Base-by-base conservation (phyloP, 1,140 invertebrate species). In the Subanguina moxae region DNA sequence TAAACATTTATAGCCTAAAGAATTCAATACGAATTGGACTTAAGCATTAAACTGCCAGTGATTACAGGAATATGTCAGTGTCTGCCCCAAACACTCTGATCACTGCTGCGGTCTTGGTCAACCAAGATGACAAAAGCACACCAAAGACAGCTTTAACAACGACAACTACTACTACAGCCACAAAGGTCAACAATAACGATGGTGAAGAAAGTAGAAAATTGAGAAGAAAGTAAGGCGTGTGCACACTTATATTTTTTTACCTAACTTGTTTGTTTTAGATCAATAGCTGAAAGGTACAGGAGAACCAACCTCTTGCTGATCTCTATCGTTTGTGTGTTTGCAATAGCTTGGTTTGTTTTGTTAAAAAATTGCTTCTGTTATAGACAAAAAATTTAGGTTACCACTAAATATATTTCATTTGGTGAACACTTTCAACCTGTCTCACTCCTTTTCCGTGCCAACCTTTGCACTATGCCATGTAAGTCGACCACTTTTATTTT, bases 381-480 rank as follows among this genome's bases (percentile, higher is more conserved):
- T 21, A 7, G 23, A 45, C 11, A 45, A 45, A 45, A 21, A 52
- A 7, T 52, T 52, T 52, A 84, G 84, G 87, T 76, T 88, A 1
- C 87, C 87, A 0, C 82, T 86, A 67, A 86, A 86, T 27, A 76
- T 87, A 3, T 84, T 87, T 68, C 86, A 86, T 64, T 70, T 88
- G 13, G 70, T 82, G 17, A 80, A 82, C 62, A 82, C 78, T 13
- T 83, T 80, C 57, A 67, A 68, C 25, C 65, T 66, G 46, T 66
- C 72, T 1, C 30, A 63, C 9, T 64, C 62, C 57, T 80, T 80
- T 59, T 76, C 78, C 0, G 78, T 80, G 17, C 79, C 85, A 23
- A 80, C 84, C 1, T 87, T 87, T 71, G 87, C 86, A 7, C 73
- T 85, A 8, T 87, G 85, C 65, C 79, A 81, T 61, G 67, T 78